Base-by-base conservation (phyloP, 2,888 invertebrate genomes). In the Harpalus rubripes region DNA sequence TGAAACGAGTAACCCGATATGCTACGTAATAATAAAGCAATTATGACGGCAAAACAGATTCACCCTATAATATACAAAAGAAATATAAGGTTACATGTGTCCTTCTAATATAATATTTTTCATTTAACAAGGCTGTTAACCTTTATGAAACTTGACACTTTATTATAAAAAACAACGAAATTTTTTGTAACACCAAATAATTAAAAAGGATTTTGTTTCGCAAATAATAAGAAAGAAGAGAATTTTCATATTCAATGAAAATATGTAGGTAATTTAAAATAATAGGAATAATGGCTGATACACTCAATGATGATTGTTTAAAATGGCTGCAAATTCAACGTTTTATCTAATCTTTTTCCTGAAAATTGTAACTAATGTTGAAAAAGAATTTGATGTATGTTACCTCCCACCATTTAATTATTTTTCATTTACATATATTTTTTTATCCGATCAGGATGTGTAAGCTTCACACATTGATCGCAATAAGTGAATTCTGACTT, bases 41-140 rank as follows among this genome's bases (percentile, higher is more conserved):
- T 68, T 68, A 68, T 32, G 8, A 6, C 32, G 7, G n/a, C 68
- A 68, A 63, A 63, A 39, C 68, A 68, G 72, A 74, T 44, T 74
- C 44, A 74, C 41, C 72, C 72, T 41, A 15, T 44, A 18, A 74
- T 74, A 74, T 74, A 44, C n/a, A 74, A 39, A 39, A 68, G 68
- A 18, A 44, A 74, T 44, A 74, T 74, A 18, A 18, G 44, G 72
- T 74, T 74, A 74, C 72, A 74, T 44, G 41, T 74, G 44, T 74
- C 44, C 72, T 44, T 44, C 32, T 16, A 15, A 74, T 74, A 74
- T 18, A 18, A 74, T 74, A 44, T 74, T 44, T 32, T 74, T 44
- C 15, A 74, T 44, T 74, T 74, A 74, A 44, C 18, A 44, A 74
- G 72, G 18, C 44, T 74, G 44, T 74, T 74, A 74, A 74, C 72